Evolutionary conservation across 1,140 invertebrate species (phyloP), one percentile per base, ranked within the genome.

Genomic region (Frieseomelitta varia): DNA sequence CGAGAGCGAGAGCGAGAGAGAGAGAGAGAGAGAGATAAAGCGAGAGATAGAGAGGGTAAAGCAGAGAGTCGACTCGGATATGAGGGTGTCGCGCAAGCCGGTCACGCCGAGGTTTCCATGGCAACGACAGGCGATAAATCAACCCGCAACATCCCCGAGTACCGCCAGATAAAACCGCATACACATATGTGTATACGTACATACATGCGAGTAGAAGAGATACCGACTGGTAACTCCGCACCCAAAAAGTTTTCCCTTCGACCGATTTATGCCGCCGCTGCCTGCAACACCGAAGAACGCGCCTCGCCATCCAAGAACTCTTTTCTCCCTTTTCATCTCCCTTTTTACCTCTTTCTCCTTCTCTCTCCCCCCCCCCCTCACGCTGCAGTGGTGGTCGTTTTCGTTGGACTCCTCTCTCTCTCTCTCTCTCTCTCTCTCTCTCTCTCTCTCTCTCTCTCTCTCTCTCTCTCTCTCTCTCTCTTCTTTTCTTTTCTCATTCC

Each of bases 71-170:
- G 91, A 92, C 91, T 90, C 90, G 91, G 90, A 93, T 93, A 93
- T 93, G 93, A 94, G 93, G 93, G 93, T 94, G 93, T 93, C 93
- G 93, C 92, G 91, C 92, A 93, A 94, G 93, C 93, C 92, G 91
- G 92, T 93, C 93, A 94, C 93, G 93, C 93, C 89, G 92, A 92
- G 91, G 93, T 94, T 93, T 88, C 93, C 92, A 94, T 93, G 93
- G 93, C 91, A 93, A 93, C 93, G 90, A 92, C 88, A 92, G 88
- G 92, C 93, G 93, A 94, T 94, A 94, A 94, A 94, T 94, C 93
- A 94, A 93, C 93, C 93, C 93, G 90, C 93, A 94, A 93, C 93
- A 93, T 93, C 93, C 93, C 92, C 91, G 92, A 93, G 92, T 92
- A 91, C 89, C 88, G 82, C 86, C 90, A 91, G 90, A 91, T 91